Evolutionary conservation across 2,113 vertebrate species (phyloP).

Genomic region (Sturnira hondurensis): DNA sequence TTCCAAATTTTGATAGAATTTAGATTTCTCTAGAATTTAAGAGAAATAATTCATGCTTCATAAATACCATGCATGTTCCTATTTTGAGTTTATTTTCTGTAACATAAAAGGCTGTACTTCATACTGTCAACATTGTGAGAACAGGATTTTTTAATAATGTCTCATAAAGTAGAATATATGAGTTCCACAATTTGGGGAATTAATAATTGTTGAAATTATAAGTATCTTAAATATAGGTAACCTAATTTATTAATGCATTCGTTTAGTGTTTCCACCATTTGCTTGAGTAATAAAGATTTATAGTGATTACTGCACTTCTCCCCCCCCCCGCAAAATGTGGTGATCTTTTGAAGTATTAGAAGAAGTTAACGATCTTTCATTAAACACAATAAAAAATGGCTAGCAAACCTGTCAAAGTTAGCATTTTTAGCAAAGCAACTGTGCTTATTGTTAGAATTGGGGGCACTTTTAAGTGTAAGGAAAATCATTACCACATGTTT

Average conservation of each 20-base stretch:
- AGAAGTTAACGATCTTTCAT: conserved; percentile 76
- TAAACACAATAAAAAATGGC: conserved; percentile 81
- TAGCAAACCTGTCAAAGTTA: conserved; percentile 85
- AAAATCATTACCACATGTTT: conserved; percentile 93
- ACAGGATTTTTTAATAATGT: background rate
- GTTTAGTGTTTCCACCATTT: background rate
- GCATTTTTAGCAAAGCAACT: conserved; percentile 79
- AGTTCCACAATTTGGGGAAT: background rate
- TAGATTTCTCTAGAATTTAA: conserved; percentile 33
- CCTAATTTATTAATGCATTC: conserved; percentile 5
- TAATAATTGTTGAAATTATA: conserved; percentile 10
- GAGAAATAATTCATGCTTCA: background rate
- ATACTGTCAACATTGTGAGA: background rate
- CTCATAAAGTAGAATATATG: background rate
- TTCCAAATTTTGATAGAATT: conserved; percentile 19
- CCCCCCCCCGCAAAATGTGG: rapidly evolving
- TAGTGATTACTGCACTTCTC: background rate
- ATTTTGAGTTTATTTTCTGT: conserved; percentile 1
- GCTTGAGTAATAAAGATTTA: conserved; percentile 46
- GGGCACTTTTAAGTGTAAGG: conserved; percentile 86
- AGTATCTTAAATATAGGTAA: background rate
- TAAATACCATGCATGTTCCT: background rate
- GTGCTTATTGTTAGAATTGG: conserved; percentile 80
- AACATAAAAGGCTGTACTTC: background rate
- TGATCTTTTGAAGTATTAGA: conserved; percentile 71